These are phyloP conservation scores for Centroberyx gerrardi DNA, from an alignment of 2,797 vertebrate species.

Conservation along the genomic window DNA sequence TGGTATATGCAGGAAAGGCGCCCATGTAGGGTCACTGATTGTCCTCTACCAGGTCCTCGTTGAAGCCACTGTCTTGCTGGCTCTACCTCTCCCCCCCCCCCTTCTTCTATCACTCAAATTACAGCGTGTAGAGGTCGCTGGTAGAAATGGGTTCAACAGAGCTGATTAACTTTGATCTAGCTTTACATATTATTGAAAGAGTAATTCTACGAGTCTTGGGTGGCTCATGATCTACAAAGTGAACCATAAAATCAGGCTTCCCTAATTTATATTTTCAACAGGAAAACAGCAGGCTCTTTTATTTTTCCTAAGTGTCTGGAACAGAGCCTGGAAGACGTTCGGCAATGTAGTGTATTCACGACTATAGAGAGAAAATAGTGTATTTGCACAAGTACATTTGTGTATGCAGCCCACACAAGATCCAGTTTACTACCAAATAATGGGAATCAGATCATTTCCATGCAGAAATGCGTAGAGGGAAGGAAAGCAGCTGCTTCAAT, in stretches of 20 bases:
- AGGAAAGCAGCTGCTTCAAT: conserved; percentile 84
- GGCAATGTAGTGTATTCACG: neutral
- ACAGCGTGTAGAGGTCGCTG: conserved; percentile 75
- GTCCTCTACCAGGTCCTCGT: conserved; percentile 81
- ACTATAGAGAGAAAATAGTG: conserved; percentile 19
- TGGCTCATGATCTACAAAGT: conserved; percentile 47
- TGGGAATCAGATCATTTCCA: conserved; percentile 80
- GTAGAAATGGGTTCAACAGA: conserved; percentile 67
- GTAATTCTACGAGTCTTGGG: conserved; percentile 45
- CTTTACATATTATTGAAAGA: conserved; percentile 61
- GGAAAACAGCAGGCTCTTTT: conserved; percentile 48
- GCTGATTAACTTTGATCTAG: conserved; percentile 73
- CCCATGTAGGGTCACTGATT: conserved; percentile 87
- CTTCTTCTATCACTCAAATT: conserved; percentile 80
- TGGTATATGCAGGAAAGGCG: conserved; percentile 87
- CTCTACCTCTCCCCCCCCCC: conserved; percentile 61
- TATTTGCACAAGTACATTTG: conserved; percentile 46
- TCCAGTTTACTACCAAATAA: conserved; percentile 76
- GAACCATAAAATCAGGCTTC: conserved; percentile 41
- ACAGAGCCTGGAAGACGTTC: conserved; percentile 50
- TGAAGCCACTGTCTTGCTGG: conserved; percentile 73
- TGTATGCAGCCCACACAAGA: conserved; percentile 66
- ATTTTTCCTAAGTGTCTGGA: conserved; percentile 49
- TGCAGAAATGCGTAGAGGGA: conserved; percentile 74
- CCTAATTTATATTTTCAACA: conserved; percentile 59